Evolutionary conservation across 2,113 vertebrate genomes (phyloP), one percentile per base, ranked within the genome.

Genomic region (Rattus rattus): DNA sequence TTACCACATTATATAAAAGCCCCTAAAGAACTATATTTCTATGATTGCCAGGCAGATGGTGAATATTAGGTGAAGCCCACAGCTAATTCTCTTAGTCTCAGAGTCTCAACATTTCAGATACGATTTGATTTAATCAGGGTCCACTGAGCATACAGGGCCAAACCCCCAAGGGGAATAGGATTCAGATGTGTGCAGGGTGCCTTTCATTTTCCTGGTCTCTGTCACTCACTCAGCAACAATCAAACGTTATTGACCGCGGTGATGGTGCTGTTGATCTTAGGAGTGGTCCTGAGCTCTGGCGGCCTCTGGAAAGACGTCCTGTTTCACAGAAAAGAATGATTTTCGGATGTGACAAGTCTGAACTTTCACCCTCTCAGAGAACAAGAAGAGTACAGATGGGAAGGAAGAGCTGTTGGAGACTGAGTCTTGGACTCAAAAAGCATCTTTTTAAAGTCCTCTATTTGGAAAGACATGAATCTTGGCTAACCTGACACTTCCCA

Each of bases 161-260:
- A n/a, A 92, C 77, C 49, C 75, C 69, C 54, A 90, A 84, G 87
- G 73, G 39, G n/a, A 80, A 93, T 90, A 79, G n/a, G 26, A 96
- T 90, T 96, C 95, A 93, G 95, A 96, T 59, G 69, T 76, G 9
- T 90, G 12, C 72, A 56, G 75, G 65, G 43, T 80, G 54, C 69
- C 16, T 94, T 97, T 95, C 70, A 92, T 96, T 97, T 96, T 92
- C 63, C 86, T 83, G 22, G 85, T 63, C 75, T 91, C 95, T 95
- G 96, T 97, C 96, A 97, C 59, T 97, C 94, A 96, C 94, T 97
- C 97, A 97, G 94, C 91, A 95, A 28, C 80, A 95, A 97, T 97
- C 96, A 86, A 96, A 70, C 79, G 24, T 94, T 98, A 98, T 97
- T 97, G 98, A 97, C 94, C 94, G 94, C 2, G 54, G 43, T 28